phyloP scores from a whole-genome alignment of 2,888 invertebrate species.

The Pristionchus fissidentatus region DNA sequence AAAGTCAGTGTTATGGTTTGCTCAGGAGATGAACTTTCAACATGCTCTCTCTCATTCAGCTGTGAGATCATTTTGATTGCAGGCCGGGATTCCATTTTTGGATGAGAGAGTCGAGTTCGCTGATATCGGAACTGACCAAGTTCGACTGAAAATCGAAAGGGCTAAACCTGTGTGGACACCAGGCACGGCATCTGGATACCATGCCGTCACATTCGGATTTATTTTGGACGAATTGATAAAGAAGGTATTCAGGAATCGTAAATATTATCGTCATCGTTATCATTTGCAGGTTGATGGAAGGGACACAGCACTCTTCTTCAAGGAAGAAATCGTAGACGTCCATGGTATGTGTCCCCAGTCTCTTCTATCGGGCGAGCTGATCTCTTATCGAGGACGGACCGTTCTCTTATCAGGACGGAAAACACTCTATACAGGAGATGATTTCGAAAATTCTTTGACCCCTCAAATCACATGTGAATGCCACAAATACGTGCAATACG shows the following conservation, averaged over 20 bases:
- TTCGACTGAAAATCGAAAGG: slow-evolving; percentile 72
- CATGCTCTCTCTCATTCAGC: not conserved
- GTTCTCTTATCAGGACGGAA: slow-evolving; percentile 41
- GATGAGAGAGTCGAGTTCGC: slow-evolving; percentile 68
- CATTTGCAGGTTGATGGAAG: slow-evolving; percentile 58
- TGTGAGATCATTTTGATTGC: no score
- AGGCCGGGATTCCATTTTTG: slow-evolving; percentile 76
- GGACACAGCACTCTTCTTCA: slow-evolving; percentile 69
- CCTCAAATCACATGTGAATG: not conserved
- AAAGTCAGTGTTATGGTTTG: slow-evolving; percentile 65
- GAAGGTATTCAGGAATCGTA: slow-evolving; percentile 49
- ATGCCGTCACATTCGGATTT: slow-evolving; percentile 76
- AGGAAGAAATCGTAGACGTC: slow-evolving; percentile 69
- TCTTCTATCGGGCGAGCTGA: not conserved
- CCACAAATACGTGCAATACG: no score
- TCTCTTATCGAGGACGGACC: not conserved
- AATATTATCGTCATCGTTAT: not conserved
- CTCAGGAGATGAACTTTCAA: not conserved
- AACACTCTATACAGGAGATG: slow-evolving; percentile 26
- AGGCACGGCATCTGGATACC: slow-evolving; percentile 75
- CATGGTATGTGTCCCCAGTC: slow-evolving; percentile 52
- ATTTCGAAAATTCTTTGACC: slow-evolving; percentile 4
- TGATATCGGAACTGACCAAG: slow-evolving; percentile 68
- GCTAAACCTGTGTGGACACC: slow-evolving; percentile 75
- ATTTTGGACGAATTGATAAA: slow-evolving; percentile 62